Conservation (phyloP, 2,888 invertebrate species). For the Eupithecia subfuscata region DNA sequence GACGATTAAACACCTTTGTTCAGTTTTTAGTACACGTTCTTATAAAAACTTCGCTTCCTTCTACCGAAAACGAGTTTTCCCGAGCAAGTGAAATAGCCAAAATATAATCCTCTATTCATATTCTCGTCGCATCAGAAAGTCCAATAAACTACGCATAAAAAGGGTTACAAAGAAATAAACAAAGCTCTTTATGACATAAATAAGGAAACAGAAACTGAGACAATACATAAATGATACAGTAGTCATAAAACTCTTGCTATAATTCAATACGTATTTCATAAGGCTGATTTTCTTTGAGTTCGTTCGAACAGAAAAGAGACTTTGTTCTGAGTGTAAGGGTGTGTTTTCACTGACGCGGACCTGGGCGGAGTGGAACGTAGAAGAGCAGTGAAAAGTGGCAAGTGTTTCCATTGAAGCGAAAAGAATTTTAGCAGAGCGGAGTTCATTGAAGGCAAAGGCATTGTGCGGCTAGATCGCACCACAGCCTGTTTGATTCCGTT, state of each 20-base stretch:
- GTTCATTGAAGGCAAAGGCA: too few relatives aligned
- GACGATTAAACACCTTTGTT: too few relatives aligned
- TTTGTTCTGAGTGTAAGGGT: not conserved
- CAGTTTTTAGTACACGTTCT: not conserved
- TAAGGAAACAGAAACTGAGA: conserved; percentile 8
- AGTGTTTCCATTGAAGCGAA: too few relatives aligned
- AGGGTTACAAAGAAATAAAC: conserved; percentile 1
- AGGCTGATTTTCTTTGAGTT: not conserved
- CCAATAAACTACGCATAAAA: conserved; percentile 3
- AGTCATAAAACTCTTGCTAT: conserved; percentile 10
- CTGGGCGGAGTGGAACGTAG: too few relatives aligned
- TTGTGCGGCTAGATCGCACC: too few relatives aligned
- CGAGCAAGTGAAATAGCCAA: not conserved
- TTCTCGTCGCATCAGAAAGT: not conserved
- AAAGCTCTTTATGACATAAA: conserved; percentile 6
- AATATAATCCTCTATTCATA: not conserved
- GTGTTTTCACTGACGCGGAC: not conserved
- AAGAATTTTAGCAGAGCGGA: too few relatives aligned
- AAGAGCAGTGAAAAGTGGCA: too few relatives aligned
- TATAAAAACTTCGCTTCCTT: not conserved
- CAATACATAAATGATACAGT: conserved; percentile 15
- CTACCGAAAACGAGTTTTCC: not conserved
- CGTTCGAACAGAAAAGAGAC: not conserved
- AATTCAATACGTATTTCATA: conserved; percentile 23
- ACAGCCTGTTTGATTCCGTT: too few relatives aligned